Base-by-base conservation (phyloP, 2,888 invertebrate species). In the Taenaris catops region DNA sequence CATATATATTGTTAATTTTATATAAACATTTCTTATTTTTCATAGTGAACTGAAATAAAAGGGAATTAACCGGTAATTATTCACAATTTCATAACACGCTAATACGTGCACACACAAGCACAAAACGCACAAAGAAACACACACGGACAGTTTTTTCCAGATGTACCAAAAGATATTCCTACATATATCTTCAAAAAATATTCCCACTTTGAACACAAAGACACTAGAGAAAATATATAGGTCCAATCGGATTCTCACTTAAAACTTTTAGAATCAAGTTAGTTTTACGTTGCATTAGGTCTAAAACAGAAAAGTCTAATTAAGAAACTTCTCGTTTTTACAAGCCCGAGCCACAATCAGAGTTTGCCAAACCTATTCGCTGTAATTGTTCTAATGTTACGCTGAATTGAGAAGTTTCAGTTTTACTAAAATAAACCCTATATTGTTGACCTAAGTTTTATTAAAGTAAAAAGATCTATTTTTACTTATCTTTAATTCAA, bases 301-400 rank as follows among this genome's bases (percentile, higher is more conserved):
- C 39, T 36, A 39, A 35, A 44, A 40, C 41, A 44, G 38, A 38
- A 35, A 44, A 46, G 48, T 46, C 44, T 46, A 48, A 48, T 48
- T 48, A 48, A 39, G 39, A 41, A 46, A 48, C 25, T 46, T 44
- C 33, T 16, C 8, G 34, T 41, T 34, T 43, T 44, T 32, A 34
- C 36, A 19, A 39, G 33, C 32, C 37, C 16, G 11, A 27, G 34
- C 41, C 37, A 44, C 37, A 32, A 24, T 32, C 18, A 9, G 26
- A 40, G 24, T 40, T 40, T 31, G 40, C 36, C 37, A 31, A 40
- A 40, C 34, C 40, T 33, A 40, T 23, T 23, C 23, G 20, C 33
- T 23, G 28, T 43, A 43, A 43, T 43, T 43, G 39, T 43, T 29
- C 32, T 39, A 39, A 43, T 43, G 35, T 35, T 25, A 42, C 35